Base-by-base conservation (phyloP, 2,888 invertebrate genomes). In the Cephalotes varians region DNA sequence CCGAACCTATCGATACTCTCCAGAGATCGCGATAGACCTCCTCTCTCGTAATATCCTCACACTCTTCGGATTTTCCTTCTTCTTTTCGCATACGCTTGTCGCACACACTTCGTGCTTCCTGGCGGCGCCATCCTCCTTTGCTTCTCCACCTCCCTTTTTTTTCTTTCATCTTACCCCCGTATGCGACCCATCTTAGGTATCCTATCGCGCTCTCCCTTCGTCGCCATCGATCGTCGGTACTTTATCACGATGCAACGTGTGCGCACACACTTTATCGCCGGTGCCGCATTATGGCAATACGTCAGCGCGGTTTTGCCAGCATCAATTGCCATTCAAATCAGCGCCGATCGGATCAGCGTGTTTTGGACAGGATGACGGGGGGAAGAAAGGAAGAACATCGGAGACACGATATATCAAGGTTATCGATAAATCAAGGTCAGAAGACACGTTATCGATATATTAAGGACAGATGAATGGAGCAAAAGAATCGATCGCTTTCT, bases 261-360 rank as follows among this genome's bases (percentile, higher is more conserved):
- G 87, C 83, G 85, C 85, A 25, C 84, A 86, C 83, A 87, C 87
- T 86, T 88, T 90, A 90, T 91, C 90, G 87, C 76, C 85, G 82
- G 58, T 51, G 81, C 76, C 86, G 87, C 90, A 91, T 92, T 92
- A 92, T 90, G 90, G 87, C 90, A 90, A 92, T 92, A 91, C 91
- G 90, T 92, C 91, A 90, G 81, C 86, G 88, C 82, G 92, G 90
- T 93, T 93, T 93, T 91, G 90, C 89, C 82, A 82, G 90, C 91
- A 93, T 93, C 92, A 92, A 93, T 92, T 91, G 91, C 91, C 88
- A 92, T 92, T 92, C 91, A 88, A 91, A 93, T 93, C 91, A 90
- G 88, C 87, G 89, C 86, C 90, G 91, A 90, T 91, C 81, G 62
- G 21, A 62, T 37, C 37, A 37, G 64, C 40, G 79, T 84, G 90